Evolutionary conservation across 2,113 vertebrate species (phyloP).

Genomic region (Bombycilla garrulus): DNA sequence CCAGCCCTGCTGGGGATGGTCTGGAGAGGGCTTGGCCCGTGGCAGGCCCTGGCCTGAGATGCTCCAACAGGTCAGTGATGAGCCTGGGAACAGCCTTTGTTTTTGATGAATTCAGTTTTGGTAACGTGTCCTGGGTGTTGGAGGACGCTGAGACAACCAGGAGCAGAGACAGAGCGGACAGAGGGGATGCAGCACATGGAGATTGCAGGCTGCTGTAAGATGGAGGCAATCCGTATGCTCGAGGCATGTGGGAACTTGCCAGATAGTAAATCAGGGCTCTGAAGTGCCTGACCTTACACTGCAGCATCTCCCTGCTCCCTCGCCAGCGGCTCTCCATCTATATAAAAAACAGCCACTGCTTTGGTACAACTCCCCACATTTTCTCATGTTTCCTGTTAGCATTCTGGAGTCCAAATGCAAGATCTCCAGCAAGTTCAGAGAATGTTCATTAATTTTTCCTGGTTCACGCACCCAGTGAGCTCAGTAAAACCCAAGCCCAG

Average conservation of each 20-base stretch:
- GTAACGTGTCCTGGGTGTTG: background rate
- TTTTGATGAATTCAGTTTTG: background rate
- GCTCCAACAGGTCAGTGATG: background rate
- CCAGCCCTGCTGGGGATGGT: background rate
- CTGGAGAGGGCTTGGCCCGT: background rate
- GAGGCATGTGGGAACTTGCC: background rate
- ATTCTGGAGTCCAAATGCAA: background rate
- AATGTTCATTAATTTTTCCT: background rate
- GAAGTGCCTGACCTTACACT: background rate
- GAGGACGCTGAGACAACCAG: background rate
- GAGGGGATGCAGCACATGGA: background rate
- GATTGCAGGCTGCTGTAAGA: background rate
- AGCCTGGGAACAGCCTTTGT: background rate
- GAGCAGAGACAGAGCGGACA: background rate
- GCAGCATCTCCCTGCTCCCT: background rate
- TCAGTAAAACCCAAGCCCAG: background rate
- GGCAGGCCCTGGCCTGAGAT: accelerated
- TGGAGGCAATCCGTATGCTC: background rate
- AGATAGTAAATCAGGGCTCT: background rate
- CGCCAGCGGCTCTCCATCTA: background rate
- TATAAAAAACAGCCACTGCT: background rate
- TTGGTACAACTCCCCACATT: background rate
- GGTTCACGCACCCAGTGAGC: background rate
- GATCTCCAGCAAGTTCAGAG: background rate
- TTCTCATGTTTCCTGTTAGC: background rate